phyloP scores from a whole-genome alignment of 2,113 vertebrate genomes.

The Numida meleagris region DNA sequence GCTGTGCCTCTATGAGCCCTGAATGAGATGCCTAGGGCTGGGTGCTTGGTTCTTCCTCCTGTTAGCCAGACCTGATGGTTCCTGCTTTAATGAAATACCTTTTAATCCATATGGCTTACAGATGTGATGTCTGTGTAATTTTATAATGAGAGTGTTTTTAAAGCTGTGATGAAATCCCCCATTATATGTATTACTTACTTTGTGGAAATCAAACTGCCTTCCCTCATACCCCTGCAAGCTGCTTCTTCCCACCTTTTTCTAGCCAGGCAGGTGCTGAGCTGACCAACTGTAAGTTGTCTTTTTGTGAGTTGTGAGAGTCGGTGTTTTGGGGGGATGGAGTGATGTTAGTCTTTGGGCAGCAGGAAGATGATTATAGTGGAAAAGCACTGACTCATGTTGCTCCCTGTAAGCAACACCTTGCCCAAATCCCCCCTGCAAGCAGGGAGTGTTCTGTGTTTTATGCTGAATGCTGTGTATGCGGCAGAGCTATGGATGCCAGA shows the following conservation, averaged over 20 bases:
- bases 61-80: fast-evolving
- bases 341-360: fast-evolving
- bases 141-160: fast-evolving
- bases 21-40: too few relatives aligned
- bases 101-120: not conserved
- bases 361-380: fast-evolving
- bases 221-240: not conserved
- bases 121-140: not conserved
- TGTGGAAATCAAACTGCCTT: not conserved
- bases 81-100: fast-evolving
- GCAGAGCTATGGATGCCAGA: not conserved
- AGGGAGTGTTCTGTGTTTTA: fast-evolving
- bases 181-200: fast-evolving
- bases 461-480: not conserved
- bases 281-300: not conserved
- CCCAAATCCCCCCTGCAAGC: not conserved
- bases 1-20: not conserved
- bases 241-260: not conserved
- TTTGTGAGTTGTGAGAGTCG: not conserved
- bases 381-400: fast-evolving
- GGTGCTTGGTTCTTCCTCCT: not conserved
- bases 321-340: not conserved
- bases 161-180: not conserved
- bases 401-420: not conserved
- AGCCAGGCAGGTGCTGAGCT: fast-evolving